These are phyloP conservation scores for Acheta domesticus DNA, from an alignment of 2,888 invertebrate genomes.

Conservation along the genomic window DNA sequence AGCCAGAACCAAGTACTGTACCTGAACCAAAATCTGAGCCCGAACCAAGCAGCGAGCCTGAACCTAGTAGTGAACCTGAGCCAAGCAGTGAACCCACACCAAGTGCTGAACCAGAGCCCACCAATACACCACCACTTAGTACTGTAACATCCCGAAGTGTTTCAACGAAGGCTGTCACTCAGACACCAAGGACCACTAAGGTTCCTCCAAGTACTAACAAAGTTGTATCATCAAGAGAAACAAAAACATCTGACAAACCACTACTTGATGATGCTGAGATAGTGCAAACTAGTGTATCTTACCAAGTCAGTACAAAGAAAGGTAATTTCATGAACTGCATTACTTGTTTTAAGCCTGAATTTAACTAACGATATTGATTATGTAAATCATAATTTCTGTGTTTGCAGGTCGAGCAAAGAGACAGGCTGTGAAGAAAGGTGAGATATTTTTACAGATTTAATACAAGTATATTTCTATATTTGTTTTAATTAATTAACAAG, in stretches of 20 bases:
- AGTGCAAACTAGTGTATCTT: constrained; percentile 76
- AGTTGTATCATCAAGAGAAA: constrained; percentile 36
- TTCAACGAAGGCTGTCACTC: no score
- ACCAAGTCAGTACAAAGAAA: constrained; percentile 66
- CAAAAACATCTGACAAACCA: constrained; percentile 44
- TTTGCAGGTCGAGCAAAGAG: constrained; percentile 27
- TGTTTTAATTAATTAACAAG: not conserved
- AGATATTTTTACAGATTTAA: constrained; percentile 19
- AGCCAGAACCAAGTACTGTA: constrained; percentile 47
- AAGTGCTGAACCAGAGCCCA: constrained; percentile 46
- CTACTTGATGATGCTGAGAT: constrained; percentile 52
- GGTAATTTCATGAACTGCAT: constrained; percentile 44
- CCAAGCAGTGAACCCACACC: constrained; percentile 47
- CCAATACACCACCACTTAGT: constrained; percentile 33
- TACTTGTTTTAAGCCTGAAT: no score
- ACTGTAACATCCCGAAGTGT: not conserved
- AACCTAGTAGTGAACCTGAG: constrained; percentile 49
- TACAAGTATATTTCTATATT: not conserved
- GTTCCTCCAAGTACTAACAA: constrained; percentile 24
- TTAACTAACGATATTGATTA: no score
- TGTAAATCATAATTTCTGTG: no score
- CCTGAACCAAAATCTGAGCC: constrained; percentile 47
- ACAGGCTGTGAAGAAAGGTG: not conserved
- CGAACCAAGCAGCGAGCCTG: constrained; percentile 45
- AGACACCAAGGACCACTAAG: not conserved